phyloP scores from a whole-genome alignment of 1,140 invertebrate genomes.

The Thaumetopoea pityocampa region DNA sequence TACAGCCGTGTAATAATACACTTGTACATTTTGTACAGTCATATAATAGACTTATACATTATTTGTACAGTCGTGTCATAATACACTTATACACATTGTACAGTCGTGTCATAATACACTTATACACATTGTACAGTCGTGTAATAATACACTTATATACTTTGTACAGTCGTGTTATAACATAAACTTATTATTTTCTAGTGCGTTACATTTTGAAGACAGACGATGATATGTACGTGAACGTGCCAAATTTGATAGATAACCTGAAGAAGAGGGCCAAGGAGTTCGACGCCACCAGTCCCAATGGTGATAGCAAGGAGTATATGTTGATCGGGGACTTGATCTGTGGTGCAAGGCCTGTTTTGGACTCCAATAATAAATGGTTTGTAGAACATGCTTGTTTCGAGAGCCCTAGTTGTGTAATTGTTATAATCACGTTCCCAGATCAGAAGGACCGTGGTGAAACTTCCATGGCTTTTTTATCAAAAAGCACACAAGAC shows the following conservation, averaged over 20 bases:
- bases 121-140: too few species aligned
- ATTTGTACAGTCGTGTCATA: too few species aligned
- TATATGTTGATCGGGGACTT: slow-evolving; percentile 82
- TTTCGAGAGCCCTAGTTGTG: background rate
- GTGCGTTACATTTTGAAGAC: slow-evolving; percentile 86
- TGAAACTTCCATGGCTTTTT: too few species aligned
- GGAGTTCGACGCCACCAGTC: slow-evolving; percentile 31
- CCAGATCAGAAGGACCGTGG: too few species aligned
- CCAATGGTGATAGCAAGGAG: slow-evolving; percentile 33
- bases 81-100: too few species aligned
- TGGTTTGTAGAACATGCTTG: slow-evolving; percentile 77
- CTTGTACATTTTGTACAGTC: too few species aligned
- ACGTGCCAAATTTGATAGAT: slow-evolving; percentile 79
- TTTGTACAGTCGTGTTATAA: background rate
- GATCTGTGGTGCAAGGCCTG: slow-evolving; percentile 84
- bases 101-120: too few species aligned
- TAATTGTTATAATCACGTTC: background rate
- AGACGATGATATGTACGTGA: slow-evolving; percentile 91
- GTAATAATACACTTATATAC: too few species aligned
- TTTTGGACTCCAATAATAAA: slow-evolving; percentile 84
- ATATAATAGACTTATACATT: too few species aligned
- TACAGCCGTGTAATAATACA: too few species aligned
- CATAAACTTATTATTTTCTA: slow-evolving; percentile 26
- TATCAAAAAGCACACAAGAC: too few species aligned
- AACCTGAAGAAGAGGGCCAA: slow-evolving; percentile 62